A percentile compares a stretch with the other conserved stretches of the same genome.
Evolutionary conservation across 2,113 vertebrate genomes (phyloP).

Genomic region (Cepphus grylle): DNA sequence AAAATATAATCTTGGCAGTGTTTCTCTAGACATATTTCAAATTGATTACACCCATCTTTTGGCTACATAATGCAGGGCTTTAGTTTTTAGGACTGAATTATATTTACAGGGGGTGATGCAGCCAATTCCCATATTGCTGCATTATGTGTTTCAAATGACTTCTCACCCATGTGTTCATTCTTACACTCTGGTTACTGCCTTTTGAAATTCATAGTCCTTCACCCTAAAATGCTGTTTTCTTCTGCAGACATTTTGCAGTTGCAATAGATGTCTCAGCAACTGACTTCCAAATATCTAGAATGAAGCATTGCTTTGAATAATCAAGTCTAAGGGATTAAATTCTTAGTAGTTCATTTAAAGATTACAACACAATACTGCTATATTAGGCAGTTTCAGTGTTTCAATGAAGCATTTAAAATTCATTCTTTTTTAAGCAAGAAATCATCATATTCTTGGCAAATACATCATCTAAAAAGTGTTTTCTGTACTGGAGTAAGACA

Average conservation of each 20-base stretch:
- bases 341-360: neutral
- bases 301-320: neutral
- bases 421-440: neutral
- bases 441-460: neutral
- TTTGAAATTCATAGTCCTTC: neutral
- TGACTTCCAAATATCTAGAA: neutral
- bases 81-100: neutral
- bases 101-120: neutral
- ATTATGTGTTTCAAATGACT: slow-evolving; percentile 32
- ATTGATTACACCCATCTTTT: slow-evolving; percentile 46
- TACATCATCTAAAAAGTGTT: neutral
- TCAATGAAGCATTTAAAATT: neutral
- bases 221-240: neutral
- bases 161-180: neutral
- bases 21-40: neutral
- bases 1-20: slow-evolving; percentile 8
- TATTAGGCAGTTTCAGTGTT: neutral
- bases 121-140: neutral
- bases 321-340: neutral
- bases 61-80: neutral
- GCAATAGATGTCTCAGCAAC: neutral
- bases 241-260: neutral
- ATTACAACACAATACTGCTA: neutral
- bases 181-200: neutral
- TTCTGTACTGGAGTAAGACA: neutral